These are phyloP conservation scores for Meriones unguiculatus DNA, from an alignment of 2,113 vertebrate species.

Conservation along the genomic window DNA sequence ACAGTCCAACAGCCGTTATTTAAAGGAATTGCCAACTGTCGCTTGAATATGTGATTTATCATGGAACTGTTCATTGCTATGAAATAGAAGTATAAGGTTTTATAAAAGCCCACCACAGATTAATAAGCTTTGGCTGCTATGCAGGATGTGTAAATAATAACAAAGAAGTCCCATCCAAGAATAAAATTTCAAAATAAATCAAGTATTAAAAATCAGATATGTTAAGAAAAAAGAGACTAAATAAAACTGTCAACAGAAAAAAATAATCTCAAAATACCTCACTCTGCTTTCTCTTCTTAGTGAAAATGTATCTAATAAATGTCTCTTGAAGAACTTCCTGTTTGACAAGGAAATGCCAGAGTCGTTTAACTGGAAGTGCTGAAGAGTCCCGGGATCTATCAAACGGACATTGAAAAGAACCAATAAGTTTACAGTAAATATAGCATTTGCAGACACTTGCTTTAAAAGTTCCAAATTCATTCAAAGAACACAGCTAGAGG, in stretches of 20 bases:
- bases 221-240: constrained; percentile 17
- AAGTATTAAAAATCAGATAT: constrained; percentile 32
- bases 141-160: constrained; percentile 28
- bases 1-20: constrained; percentile 14
- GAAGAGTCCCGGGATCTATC: constrained; percentile 94
- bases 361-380: constrained; percentile 95
- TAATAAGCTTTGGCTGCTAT: constrained; percentile 17
- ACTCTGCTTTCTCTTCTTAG: constrained; percentile 98
- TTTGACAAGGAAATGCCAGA: constrained; percentile 98
- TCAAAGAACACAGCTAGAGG: constrained; percentile 18
- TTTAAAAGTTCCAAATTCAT: neutral
- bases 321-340: constrained; percentile 97
- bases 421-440: constrained; percentile 8
- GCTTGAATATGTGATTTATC: constrained; percentile 9
- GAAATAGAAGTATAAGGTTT: constrained; percentile 47
- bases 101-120: neutral
- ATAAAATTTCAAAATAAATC: constrained; percentile 57
- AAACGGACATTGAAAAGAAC: neutral
- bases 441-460: neutral
- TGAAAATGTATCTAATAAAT: constrained; percentile 98
- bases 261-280: constrained; percentile 90
- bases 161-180: constrained; percentile 17
- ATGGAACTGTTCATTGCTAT: constrained; percentile 23
- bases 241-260: constrained; percentile 42
- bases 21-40: neutral